Evolutionary conservation across 2,113 vertebrate species (phyloP).

Genomic region (Gambusia holbrooki): DNA sequence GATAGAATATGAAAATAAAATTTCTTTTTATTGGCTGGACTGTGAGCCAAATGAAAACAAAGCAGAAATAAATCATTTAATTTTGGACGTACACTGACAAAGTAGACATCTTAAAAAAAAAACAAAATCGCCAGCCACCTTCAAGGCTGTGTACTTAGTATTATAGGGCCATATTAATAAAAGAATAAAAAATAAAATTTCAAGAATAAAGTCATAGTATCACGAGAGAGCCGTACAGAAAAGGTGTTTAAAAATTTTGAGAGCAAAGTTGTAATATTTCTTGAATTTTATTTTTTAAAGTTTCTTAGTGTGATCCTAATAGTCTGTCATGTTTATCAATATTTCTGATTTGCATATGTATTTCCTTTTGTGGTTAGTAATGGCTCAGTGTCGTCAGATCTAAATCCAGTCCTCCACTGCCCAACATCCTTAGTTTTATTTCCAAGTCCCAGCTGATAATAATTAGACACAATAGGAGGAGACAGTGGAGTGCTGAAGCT

Average conservation of each 20-base stretch:
- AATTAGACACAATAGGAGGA: conserved; percentile 37
- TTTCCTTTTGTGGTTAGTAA: not conserved
- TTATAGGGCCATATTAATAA: too few species aligned
- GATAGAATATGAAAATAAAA: too few species aligned
- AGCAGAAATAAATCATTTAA: not conserved
- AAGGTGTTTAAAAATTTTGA: too few species aligned
- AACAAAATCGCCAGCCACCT: not conserved
- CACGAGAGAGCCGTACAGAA: too few species aligned
- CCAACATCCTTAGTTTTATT: conserved; percentile 34
- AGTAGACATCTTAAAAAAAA: not conserved
- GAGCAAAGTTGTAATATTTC: too few species aligned
- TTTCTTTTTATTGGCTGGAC: too few species aligned
- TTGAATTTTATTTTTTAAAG: too few species aligned
- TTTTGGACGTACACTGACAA: too few species aligned
- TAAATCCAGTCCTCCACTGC: conserved; percentile 17
- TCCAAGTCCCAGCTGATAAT: conserved; percentile 38
- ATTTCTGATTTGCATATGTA: not conserved
- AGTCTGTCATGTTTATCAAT: not conserved
- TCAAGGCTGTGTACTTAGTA: not conserved
- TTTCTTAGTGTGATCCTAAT: too few species aligned
- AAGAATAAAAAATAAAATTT: too few species aligned
- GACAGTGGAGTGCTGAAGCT: conserved; percentile 18
- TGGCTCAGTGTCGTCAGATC: not conserved
- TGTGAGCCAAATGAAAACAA: not conserved
- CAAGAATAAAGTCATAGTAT: too few species aligned